phyloP scores from a whole-genome alignment of 1,140 invertebrate species.

The Lutraria rhynchaena region DNA sequence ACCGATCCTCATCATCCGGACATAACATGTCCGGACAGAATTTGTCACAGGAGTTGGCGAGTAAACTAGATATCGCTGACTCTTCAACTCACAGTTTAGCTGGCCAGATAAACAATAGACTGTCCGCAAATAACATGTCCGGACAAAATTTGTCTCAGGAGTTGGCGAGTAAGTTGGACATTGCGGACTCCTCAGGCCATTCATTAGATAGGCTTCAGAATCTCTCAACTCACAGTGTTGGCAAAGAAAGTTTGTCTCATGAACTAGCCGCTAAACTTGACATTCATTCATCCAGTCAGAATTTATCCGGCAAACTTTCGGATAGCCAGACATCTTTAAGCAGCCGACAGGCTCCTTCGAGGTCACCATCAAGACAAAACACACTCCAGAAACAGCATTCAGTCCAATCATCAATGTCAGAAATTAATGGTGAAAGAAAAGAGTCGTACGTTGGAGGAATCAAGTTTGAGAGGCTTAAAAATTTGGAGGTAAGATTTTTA shows the following conservation, averaged over 20 bases:
- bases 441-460: constrained; percentile 36
- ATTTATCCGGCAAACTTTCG: constrained; percentile 7
- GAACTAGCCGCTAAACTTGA: too few relatives aligned
- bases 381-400: constrained; percentile 42
- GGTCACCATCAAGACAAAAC: constrained; percentile 32
- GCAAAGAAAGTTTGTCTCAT: constrained; percentile 33
- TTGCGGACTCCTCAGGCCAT: too few relatives aligned
- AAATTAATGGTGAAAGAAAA: constrained; percentile 55
- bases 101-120: too few relatives aligned
- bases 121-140: constrained; percentile 14
- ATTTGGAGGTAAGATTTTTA: constrained; percentile 23
- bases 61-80: too few relatives aligned
- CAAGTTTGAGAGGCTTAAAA: constrained; percentile 58
- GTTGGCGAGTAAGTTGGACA: too few relatives aligned
- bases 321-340: constrained; percentile 34
- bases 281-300: too few relatives aligned
- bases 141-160: constrained; percentile 30
- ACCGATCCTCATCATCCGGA: neutral
- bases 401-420: constrained; percentile 41
- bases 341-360: constrained; percentile 41
- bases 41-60: constrained; percentile 3
- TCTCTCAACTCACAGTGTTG: neutral
- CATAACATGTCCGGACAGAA: constrained; percentile 24
- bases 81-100: too few relatives aligned
- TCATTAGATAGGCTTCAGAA: too few relatives aligned